phyloP scores from a whole-genome alignment of 2,888 invertebrate species.

The Glomeris marginata region DNA sequence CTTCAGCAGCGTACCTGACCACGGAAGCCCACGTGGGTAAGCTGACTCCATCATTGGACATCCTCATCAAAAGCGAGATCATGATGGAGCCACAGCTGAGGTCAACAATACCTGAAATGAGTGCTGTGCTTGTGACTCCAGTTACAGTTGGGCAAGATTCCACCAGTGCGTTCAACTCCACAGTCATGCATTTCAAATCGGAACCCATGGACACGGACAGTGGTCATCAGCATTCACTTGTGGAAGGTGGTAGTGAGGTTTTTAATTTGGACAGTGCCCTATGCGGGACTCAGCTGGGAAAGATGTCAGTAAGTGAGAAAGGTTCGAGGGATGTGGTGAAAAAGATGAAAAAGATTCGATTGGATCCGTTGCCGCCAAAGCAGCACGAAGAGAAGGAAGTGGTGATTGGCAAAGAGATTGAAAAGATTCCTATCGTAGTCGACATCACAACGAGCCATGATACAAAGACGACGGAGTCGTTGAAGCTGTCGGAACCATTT shows the following conservation, averaged over 20 bases:
- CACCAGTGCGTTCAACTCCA: too few species aligned
- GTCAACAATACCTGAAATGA: too few species aligned
- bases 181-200: constrained; percentile 6
- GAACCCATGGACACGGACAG: constrained; percentile 15
- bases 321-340: constrained; percentile 13
- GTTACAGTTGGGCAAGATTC: too few species aligned
- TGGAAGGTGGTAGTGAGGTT: constrained; percentile 12
- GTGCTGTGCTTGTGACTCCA: constrained; percentile 4
- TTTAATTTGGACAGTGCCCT: constrained; percentile 14
- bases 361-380: constrained; percentile 7
- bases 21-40: constrained; percentile 22
- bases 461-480: constrained; percentile 5
- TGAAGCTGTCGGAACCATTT: constrained; percentile 6
- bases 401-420: constrained; percentile 6
- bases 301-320: too few species aligned
- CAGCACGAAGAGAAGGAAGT: constrained; percentile 10
- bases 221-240: constrained; percentile 11
- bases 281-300: too few species aligned
- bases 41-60: constrained; percentile 16
- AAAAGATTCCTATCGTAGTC: constrained; percentile 11
- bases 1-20: constrained; percentile 13
- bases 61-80: constrained; percentile 20
- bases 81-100: too few species aligned
- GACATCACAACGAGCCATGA: constrained; percentile 12
- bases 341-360: constrained; percentile 16